Conservation (phyloP, 2,113 vertebrate species). For the Cyprinodon variegatus region DNA sequence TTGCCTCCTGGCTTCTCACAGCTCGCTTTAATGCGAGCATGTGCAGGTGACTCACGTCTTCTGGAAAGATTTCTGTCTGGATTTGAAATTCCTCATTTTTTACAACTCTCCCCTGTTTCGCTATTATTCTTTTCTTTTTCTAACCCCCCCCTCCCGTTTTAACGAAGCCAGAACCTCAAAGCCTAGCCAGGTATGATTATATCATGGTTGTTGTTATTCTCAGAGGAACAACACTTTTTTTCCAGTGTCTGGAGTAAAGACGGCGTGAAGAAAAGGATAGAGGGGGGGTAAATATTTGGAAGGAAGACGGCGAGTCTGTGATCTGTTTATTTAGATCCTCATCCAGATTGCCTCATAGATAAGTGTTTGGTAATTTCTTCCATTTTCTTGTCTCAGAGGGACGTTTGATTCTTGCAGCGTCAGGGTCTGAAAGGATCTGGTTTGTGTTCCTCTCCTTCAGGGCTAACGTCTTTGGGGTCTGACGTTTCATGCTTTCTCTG, state of each 20-base stretch:
- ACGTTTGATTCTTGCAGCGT: constrained; percentile 50
- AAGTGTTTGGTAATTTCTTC: constrained; percentile 68
- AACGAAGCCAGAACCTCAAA: constrained; percentile 56
- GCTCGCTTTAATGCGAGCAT: constrained; percentile 48
- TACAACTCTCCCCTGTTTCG: constrained; percentile 45
- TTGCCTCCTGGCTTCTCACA: constrained; percentile 19
- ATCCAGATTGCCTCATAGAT: constrained; percentile 62
- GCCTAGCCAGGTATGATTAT: constrained; percentile 73
- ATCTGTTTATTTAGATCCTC: constrained; percentile 53
- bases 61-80: constrained; percentile 76
- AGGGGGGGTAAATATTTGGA: constrained; percentile 27
- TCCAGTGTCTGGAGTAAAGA: constrained; percentile 46
- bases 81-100: constrained; percentile 70
- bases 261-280: constrained; percentile 5
- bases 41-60: constrained; percentile 75
- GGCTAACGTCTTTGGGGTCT: constrained; percentile 39
- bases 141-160: constrained; percentile 38
- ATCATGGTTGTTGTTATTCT: constrained; percentile 65
- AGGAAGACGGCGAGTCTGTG: constrained; percentile 14
- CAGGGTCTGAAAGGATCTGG: constrained; percentile 38
- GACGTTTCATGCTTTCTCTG: constrained; percentile 27
- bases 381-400: constrained; percentile 51
- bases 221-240: constrained; percentile 62
- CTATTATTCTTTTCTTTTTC: constrained; percentile 29
- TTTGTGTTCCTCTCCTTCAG: constrained; percentile 39